These are phyloP conservation scores for Cyprinodon tularosa DNA, from an alignment of 2,113 vertebrate genomes.

Conservation along the genomic window DNA sequence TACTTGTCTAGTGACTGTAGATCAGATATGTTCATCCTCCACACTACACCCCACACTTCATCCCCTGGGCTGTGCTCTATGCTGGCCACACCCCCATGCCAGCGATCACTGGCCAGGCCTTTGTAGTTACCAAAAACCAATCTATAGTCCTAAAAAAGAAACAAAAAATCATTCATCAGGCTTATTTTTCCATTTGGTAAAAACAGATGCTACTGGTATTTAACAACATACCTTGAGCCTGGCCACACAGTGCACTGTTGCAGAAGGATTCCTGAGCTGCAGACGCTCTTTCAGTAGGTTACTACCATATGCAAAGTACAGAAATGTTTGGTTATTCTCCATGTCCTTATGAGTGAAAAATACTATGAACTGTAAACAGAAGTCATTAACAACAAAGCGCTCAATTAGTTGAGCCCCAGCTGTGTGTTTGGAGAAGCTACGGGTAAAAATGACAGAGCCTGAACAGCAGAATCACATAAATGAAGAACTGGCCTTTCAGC, in stretches of 20 bases:
- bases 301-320: slow-evolving; percentile 80
- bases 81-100: slow-evolving; percentile 91
- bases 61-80: slow-evolving; percentile 85
- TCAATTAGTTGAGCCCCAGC: slow-evolving; percentile 19
- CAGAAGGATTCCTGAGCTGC: slow-evolving; percentile 77
- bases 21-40: slow-evolving; percentile 86
- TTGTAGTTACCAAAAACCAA: slow-evolving; percentile 87
- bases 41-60: slow-evolving; percentile 92
- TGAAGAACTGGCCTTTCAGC: slow-evolving; percentile 42
- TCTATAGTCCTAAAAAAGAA: slow-evolving; percentile 83
- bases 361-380: neutral
- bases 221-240: slow-evolving; percentile 64
- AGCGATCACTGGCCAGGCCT: slow-evolving; percentile 82
- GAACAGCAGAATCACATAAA: slow-evolving; percentile 32
- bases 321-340: slow-evolving; percentile 64
- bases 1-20: slow-evolving; percentile 86
- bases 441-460: slow-evolving; percentile 17
- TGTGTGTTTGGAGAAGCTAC: slow-evolving; percentile 17
- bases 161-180: neutral
- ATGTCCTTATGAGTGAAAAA: slow-evolving; percentile 20
- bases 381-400: neutral
- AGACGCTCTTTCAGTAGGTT: slow-evolving; percentile 79
- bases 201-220: neutral
- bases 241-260: slow-evolving; percentile 67
- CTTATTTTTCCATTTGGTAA: neutral